Percentiles rank a stretch among this genome's conserved stretches.
Evolutionary conservation across 2,888 invertebrate genomes (phyloP).

Genomic region (Andrena haemorrhoa): DNA sequence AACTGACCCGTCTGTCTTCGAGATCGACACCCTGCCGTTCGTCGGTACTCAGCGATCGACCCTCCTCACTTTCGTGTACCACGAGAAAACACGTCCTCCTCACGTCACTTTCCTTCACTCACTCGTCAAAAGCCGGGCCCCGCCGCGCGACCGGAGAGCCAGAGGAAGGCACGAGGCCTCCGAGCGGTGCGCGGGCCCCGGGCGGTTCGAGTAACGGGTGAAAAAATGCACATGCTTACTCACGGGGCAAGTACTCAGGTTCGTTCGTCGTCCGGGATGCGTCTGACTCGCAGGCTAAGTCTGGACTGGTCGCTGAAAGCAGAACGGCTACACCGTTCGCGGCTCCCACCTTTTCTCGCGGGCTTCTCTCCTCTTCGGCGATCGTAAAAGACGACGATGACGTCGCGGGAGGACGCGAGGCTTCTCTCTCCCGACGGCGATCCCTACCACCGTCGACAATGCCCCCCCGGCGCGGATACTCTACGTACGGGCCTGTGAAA

Average conservation of each 20-base stretch:
- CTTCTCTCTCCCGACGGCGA: constrained; percentile 42
- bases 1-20: not conserved
- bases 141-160: constrained; percentile 18
- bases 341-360: constrained; percentile 74
- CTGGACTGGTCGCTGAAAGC: constrained; percentile 79
- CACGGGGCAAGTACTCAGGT: constrained; percentile 67
- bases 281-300: constrained; percentile 83
- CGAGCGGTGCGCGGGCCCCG: not conserved
- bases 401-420: constrained; percentile 60
- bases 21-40: not conserved
- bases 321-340: constrained; percentile 50
- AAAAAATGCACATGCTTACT: constrained; percentile 66
- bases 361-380: constrained; percentile 63
- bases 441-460: constrained; percentile 51
- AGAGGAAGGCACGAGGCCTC: not conserved
- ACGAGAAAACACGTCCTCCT: constrained; percentile 25
- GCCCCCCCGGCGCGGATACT: constrained; percentile 41
- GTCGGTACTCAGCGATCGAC: constrained; percentile 12
- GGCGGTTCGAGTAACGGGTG: not conserved
- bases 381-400: constrained; percentile 67
- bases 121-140: constrained; percentile 14
- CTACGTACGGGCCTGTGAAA: constrained; percentile 70
- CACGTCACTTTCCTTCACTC: constrained; percentile 58
- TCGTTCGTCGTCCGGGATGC: constrained; percentile 74
- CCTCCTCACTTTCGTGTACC: constrained; percentile 21